Evolutionary conservation across 2,888 invertebrate species (phyloP).

Genomic region (Philereme vetulata): DNA sequence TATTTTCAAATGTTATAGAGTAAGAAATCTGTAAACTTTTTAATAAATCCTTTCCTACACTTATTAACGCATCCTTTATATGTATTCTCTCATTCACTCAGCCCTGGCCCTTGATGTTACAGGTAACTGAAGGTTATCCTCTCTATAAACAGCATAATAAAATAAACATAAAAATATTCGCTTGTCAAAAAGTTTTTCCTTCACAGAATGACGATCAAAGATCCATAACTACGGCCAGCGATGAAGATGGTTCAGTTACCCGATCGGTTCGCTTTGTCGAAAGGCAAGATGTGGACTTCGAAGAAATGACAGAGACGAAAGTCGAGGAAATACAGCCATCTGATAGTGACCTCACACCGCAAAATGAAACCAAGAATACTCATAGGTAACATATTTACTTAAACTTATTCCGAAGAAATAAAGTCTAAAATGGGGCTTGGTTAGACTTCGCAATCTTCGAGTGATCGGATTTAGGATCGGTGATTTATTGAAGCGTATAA

Average conservation of each 20-base stretch:
- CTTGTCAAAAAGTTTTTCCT: constrained; percentile 3
- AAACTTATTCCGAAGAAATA: neutral
- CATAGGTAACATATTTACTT: constrained; percentile 30
- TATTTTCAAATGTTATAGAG: too few relatives aligned
- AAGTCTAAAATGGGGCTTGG: neutral
- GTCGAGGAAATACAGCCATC: constrained; percentile 45
- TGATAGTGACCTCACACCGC: constrained; percentile 52
- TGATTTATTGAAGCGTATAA: constrained; percentile 10
- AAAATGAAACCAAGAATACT: constrained; percentile 51
- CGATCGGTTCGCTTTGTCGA: constrained; percentile 88
- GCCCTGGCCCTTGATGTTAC: too few relatives aligned
- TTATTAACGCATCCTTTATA: too few relatives aligned
- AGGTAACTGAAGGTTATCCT: too few relatives aligned
- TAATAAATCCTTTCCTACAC: too few relatives aligned
- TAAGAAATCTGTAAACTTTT: too few relatives aligned
- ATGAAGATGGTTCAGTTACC: constrained; percentile 83
- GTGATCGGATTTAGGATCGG: constrained; percentile 4
- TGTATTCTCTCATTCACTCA: too few relatives aligned
- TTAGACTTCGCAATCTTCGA: neutral
- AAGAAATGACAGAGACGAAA: constrained; percentile 59
- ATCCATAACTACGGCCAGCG: constrained; percentile 74
- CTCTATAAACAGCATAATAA: too few relatives aligned
- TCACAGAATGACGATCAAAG: constrained; percentile 71
- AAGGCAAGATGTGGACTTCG: constrained; percentile 62
- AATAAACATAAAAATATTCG: too few relatives aligned